These are phyloP conservation scores for Saccopteryx bilineata DNA, from an alignment of 2,113 vertebrate species.

Conservation along the genomic window DNA sequence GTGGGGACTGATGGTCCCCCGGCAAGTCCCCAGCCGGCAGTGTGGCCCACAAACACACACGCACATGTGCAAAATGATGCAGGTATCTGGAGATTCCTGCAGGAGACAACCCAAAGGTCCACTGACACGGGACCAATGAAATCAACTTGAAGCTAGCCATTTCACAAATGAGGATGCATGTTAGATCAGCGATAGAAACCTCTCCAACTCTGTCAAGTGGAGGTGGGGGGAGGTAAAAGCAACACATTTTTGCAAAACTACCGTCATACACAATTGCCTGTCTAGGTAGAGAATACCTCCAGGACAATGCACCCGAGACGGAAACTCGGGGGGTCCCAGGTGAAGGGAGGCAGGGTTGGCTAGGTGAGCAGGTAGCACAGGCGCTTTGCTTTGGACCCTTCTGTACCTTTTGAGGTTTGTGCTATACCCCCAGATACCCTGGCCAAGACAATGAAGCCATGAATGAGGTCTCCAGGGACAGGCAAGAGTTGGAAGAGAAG, in stretches of 20 bases:
- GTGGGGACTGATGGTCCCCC: not conserved
- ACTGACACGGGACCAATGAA: fast-evolving
- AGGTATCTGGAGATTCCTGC: fast-evolving
- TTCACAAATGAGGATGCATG: fast-evolving
- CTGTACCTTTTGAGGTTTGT: not conserved
- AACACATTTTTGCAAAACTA: not conserved
- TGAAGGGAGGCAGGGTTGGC: fast-evolving
- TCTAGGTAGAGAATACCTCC: fast-evolving
- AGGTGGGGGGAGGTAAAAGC: fast-evolving
- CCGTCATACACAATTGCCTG: fast-evolving
- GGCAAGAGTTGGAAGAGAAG: not conserved
- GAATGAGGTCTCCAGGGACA: not conserved
- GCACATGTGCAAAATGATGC: fast-evolving
- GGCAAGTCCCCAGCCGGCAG: fast-evolving
- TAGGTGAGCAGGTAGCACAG: too few relatives aligned
- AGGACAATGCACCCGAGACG: fast-evolving
- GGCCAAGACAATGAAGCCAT: not conserved
- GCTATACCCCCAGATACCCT: not conserved
- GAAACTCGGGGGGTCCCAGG: not conserved
- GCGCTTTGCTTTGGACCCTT: not conserved
- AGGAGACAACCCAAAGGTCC: not conserved
- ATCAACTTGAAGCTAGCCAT: fast-evolving
- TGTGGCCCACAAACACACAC: fast-evolving
- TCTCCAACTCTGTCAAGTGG: too few relatives aligned
- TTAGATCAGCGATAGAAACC: not conserved